A percentile compares a stretch with the other conserved stretches of the same genome.
These are phyloP conservation scores for Aphyosemion australe DNA, from an alignment of 2,113 vertebrate species.

Conservation along the genomic window DNA sequence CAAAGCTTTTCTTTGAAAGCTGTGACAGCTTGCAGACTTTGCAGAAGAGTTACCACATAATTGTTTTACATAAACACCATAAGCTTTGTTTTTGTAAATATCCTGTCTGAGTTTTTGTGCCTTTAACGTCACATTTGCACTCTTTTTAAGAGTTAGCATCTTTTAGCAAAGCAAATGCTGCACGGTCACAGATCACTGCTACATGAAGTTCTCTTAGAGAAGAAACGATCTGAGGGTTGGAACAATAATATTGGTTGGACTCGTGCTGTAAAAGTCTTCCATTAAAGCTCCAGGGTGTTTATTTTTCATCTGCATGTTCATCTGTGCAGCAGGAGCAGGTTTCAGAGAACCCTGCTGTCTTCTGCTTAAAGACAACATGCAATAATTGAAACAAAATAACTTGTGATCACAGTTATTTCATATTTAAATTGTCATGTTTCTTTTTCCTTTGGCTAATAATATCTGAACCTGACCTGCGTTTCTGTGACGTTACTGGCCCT, in stretches of 20 bases:
- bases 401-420: no score
- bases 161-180: neutral
- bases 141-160: no score
- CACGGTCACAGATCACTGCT: constrained; percentile 10
- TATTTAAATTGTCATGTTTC: no score
- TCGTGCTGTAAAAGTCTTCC: neutral
- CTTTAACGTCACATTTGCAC: constrained; percentile 26
- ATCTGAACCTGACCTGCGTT: no score
- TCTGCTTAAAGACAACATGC: no score
- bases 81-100: constrained; percentile 23
- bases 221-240: no score
- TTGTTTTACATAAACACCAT: neutral
- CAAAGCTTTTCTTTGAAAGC: constrained; percentile 37
- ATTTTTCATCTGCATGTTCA: neutral
- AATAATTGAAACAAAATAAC: no score
- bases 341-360: no score
- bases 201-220: constrained; percentile 6
- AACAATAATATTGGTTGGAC: no score
- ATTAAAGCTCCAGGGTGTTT: neutral
- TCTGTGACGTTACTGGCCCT: no score
- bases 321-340: no score
- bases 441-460: no score
- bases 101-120: constrained; percentile 22
- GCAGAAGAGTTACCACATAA: constrained; percentile 2
- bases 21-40: constrained; percentile 14